A percentile compares a stretch with the other conserved stretches of the same genome.
phyloP scores from a whole-genome alignment of 2,797 vertebrate genomes.

The Lepilemur septentrionalis region DNA sequence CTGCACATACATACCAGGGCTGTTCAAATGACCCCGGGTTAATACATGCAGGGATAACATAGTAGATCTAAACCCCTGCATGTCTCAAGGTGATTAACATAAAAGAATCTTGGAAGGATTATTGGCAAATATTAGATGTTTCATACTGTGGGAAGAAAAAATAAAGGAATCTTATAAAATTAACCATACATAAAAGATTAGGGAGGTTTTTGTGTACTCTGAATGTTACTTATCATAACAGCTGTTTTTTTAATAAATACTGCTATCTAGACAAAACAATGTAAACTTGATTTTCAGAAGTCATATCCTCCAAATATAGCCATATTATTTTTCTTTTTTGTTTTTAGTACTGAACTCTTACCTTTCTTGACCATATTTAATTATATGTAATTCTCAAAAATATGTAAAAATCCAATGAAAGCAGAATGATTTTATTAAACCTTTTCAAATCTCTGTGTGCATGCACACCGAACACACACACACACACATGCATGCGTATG shows the following conservation, averaged over 20 bases:
- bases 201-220: background rate
- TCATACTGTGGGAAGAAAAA: background rate
- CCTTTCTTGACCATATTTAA: constrained; percentile 62
- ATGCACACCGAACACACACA: background rate
- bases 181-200: background rate
- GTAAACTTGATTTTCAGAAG: constrained; percentile 6
- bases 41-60: background rate
- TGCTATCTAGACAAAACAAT: constrained; percentile 27
- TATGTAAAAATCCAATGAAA: constrained; percentile 38
- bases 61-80: background rate
- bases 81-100: background rate
- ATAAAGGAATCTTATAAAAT: background rate
- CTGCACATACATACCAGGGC: background rate
- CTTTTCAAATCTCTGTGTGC: background rate
- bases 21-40: background rate
- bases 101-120: background rate
- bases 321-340: constrained; percentile 16
- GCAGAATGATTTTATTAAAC: constrained; percentile 15
- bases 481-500: background rate
- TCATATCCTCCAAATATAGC: constrained; percentile 21
- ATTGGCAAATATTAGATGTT: background rate
- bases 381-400: constrained; percentile 47
- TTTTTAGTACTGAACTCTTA: constrained; percentile 60
- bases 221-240: constrained; percentile 1
- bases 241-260: constrained; percentile 42